phyloP scores from a whole-genome alignment of 2,113 vertebrate species.

The Danio rerio region DNA sequence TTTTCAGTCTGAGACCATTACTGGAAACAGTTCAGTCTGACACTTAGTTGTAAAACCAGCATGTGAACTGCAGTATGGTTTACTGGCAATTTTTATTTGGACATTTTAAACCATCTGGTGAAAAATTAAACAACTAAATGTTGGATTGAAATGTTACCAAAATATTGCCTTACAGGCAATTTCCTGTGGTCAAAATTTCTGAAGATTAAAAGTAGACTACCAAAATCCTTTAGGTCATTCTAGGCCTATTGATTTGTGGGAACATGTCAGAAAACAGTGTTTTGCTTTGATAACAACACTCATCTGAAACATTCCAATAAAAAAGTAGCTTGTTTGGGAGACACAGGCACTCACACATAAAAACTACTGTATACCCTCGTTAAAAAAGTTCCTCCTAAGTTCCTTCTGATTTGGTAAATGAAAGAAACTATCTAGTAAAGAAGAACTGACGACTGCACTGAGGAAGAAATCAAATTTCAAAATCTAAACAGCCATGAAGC shows the following conservation, averaged over 20 bases:
- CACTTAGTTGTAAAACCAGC: constrained; percentile 28
- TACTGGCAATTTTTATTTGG: not conserved
- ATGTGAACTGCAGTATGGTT: constrained; percentile 7
- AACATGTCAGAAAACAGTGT: not conserved
- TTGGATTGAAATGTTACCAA: constrained; percentile 46
- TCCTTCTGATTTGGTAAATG: not conserved
- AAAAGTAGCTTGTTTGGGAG: not conserved
- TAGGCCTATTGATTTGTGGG: constrained; percentile 16
- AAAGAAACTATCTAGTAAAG: constrained; percentile 15
- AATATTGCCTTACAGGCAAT: not conserved
- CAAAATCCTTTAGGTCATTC: constrained; percentile 19
- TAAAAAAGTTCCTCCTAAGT: not conserved
- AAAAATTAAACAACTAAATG: constrained; percentile 8
- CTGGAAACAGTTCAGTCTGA: not conserved
- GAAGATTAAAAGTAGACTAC: constrained; percentile 47
- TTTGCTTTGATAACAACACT: constrained; percentile 12
- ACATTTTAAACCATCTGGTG: not conserved
- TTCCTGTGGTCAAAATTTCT: not conserved
- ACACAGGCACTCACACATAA: not conserved
- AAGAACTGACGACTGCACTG: not conserved
- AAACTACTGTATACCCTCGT: not conserved
- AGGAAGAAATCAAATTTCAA: no score
- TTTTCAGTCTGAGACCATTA: not conserved
- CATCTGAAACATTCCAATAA: not conserved
- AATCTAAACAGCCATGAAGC: constrained; percentile 7